Conservation (phyloP, 1,140 invertebrate genomes). For the Bombus turneri region DNA sequence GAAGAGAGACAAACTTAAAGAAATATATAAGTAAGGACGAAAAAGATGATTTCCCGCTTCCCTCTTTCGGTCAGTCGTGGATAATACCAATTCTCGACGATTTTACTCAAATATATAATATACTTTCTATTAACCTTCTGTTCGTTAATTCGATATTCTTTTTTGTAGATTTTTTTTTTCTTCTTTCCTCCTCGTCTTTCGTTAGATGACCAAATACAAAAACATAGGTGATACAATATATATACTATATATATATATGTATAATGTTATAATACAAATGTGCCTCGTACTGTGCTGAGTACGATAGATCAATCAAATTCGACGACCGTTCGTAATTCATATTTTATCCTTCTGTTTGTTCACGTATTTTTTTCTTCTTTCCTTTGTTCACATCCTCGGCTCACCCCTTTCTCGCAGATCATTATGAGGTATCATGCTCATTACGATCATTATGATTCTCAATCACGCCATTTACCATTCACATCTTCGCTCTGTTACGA, state of each 20-base stretch:
- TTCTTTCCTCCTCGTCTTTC: slow-evolving; percentile 9
- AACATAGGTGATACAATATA: slow-evolving; percentile 79
- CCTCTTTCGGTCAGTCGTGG: slow-evolving; percentile 61
- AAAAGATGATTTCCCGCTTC: background rate
- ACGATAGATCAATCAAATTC: slow-evolving; percentile 59
- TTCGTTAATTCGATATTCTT: slow-evolving; percentile 77
- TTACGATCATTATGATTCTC: slow-evolving; percentile 42
- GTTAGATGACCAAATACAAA: slow-evolving; percentile 82
- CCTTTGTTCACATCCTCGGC: slow-evolving; percentile 64
- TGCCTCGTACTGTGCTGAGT: slow-evolving; percentile 76
- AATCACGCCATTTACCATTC: slow-evolving; percentile 63
- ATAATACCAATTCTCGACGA: slow-evolving; percentile 78
- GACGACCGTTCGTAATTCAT: background rate
- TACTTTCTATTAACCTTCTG: slow-evolving; percentile 79
- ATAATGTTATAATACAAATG: slow-evolving; percentile 80
- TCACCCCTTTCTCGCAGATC: slow-evolving; percentile 29
- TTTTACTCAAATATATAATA: slow-evolving; percentile 82
- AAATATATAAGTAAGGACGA: background rate
- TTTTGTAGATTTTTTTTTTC: slow-evolving; percentile 41
- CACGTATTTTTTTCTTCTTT: slow-evolving; percentile 40
- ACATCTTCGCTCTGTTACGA: background rate
- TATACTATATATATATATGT: slow-evolving; percentile 60
- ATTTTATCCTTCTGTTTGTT: slow-evolving; percentile 23
- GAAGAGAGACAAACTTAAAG: background rate
- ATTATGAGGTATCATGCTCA: background rate